Evolutionary conservation across 1,140 invertebrate species (phyloP).

Genomic region (Lineus longissimus): DNA sequence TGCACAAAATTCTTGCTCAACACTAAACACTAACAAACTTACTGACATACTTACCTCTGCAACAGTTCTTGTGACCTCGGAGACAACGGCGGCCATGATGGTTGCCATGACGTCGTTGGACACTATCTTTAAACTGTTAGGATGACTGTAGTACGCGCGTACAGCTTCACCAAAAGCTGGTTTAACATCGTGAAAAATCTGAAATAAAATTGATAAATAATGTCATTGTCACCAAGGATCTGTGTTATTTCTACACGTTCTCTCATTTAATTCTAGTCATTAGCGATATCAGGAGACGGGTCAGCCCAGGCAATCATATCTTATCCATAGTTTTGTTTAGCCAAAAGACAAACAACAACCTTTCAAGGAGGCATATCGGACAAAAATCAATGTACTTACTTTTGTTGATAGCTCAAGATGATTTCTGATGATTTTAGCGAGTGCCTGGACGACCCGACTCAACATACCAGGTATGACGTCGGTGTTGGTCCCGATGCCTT

Average conservation of each 20-base stretch:
- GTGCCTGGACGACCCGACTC: not conserved
- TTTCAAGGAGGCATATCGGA: no score
- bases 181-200: not conserved
- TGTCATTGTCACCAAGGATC: slow-evolving; percentile 7
- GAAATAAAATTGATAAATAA: not conserved
- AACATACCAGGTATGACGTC: not conserved
- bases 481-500: not conserved
- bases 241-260: no score
- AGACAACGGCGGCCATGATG: slow-evolving; percentile 20
- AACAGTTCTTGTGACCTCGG: slow-evolving; percentile 17
- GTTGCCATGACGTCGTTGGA: slow-evolving; percentile 12
- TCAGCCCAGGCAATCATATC: no score
- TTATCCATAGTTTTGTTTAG: no score
- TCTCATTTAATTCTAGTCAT: no score
- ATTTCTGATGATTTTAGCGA: not conserved
- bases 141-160: not conserved
- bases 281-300: no score
- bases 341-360: no score
- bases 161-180: slow-evolving; percentile 5
- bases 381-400: not conserved
- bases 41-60: slow-evolving; percentile 18
- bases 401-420: not conserved
- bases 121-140: slow-evolving; percentile 5
- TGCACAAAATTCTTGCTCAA: no score
- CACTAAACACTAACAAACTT: no score